Percentiles rank a stretch among this genome's conserved stretches.
Conservation (phyloP, 1,140 invertebrate species). For the Drosophila paulistorum region DNA sequence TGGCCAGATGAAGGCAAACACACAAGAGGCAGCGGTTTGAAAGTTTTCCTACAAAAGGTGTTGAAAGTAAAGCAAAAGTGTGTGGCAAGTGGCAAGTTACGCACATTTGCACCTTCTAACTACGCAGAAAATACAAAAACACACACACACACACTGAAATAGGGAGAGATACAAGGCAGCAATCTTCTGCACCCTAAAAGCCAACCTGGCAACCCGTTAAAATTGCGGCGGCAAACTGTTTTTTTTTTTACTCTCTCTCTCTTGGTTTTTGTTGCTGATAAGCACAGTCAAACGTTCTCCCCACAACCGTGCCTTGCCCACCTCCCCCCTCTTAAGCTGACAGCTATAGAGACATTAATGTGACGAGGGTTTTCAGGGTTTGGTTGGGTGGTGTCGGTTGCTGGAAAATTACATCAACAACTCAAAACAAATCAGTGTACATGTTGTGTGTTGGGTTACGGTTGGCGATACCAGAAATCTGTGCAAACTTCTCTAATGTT, state of each 20-base stretch:
- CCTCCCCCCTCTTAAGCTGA: constrained; percentile 55
- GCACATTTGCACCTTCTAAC: constrained; percentile 57
- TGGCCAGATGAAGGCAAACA: constrained; percentile 25
- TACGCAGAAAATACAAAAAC: constrained; percentile 29
- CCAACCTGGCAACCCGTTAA: constrained; percentile 64
- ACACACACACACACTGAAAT: constrained; percentile 26
- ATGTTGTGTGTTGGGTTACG: constrained; percentile 2
- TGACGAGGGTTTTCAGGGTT: constrained; percentile 72
- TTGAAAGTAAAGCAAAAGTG: constrained; percentile 47
- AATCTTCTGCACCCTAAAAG: constrained; percentile 18
- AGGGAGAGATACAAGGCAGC: neutral
- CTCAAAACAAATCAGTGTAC: constrained; percentile 35
- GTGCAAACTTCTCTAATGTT: constrained; percentile 39
- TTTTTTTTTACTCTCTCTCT: constrained; percentile 4
- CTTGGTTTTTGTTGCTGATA: constrained; percentile 50
- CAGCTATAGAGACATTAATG: constrained; percentile 81
- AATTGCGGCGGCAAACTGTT: constrained; percentile 67
- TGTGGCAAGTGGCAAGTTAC: constrained; percentile 56
- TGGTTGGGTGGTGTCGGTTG: constrained; percentile 12
- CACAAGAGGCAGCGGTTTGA: constrained; percentile 30
- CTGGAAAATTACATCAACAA: constrained; percentile 58
- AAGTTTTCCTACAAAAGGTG: constrained; percentile 53
- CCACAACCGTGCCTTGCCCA: constrained; percentile 5
- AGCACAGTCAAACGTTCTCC: constrained; percentile 52
- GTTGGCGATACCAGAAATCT: constrained; percentile 36